A percentile compares a stretch with the other conserved stretches of the same genome.
Conservation (phyloP, 2,888 invertebrate genomes). For the Callinectes sapidus region DNA sequence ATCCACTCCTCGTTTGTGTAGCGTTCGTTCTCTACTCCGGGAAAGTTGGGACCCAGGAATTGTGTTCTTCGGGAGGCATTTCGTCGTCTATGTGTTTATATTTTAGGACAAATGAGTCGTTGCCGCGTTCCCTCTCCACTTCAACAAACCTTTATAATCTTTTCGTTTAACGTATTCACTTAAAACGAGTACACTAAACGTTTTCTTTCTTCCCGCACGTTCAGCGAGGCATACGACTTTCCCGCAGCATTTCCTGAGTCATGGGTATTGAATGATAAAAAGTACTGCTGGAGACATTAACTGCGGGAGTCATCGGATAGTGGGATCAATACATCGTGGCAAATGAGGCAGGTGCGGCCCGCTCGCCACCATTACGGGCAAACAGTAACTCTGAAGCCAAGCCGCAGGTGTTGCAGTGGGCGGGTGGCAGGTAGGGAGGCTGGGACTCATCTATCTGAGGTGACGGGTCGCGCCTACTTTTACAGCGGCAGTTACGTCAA, state of each 20-base stretch:
- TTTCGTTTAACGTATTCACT: not conserved
- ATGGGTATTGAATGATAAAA: not conserved
- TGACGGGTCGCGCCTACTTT: conserved; percentile 16
- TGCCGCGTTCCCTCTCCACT: not conserved
- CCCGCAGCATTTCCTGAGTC: not conserved
- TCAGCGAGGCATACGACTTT: not conserved
- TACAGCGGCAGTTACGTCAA: conserved; percentile 6
- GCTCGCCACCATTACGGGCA: conserved; percentile 20
- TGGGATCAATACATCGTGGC: conserved; percentile 23
- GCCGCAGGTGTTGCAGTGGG: conserved; percentile 19
- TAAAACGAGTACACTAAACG: not conserved
- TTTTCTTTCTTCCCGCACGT: not conserved
- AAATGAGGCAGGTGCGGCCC: conserved; percentile 1
- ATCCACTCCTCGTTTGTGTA: not conserved
- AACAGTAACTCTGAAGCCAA: conserved; percentile 6
- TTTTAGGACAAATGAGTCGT: not conserved
- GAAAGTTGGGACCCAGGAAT: too few relatives aligned
- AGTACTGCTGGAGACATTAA: conserved; percentile 16
- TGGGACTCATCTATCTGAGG: not conserved
- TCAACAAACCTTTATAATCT: too few relatives aligned
- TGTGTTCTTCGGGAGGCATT: not conserved
- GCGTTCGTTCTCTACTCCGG: not conserved
- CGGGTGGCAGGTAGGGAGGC: not conserved
- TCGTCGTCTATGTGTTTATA: not conserved
- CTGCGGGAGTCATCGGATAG: conserved; percentile 19